Evolutionary conservation across 2,113 vertebrate species (phyloP), one percentile per base, ranked within the genome.

Genomic region (Brienomyrus brachyistius): DNA sequence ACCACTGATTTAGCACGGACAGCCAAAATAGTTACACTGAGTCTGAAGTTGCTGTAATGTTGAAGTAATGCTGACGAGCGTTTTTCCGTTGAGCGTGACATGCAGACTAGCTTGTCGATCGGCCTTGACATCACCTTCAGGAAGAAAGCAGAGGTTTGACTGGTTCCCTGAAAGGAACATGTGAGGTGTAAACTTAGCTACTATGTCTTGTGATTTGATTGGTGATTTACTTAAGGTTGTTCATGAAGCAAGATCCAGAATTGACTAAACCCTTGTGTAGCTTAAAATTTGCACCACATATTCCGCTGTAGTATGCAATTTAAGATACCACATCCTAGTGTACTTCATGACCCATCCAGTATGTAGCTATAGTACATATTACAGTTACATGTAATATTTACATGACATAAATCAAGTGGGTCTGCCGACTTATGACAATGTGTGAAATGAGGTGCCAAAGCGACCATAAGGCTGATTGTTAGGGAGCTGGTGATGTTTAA

Each of bases 401-500:
- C 51, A 87, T 56, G 31, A 43, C 27, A 54, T 52, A 51, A 54
- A 27, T 87, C 51, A 35, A 56, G 51, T 40, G 31, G 48, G 5
- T 43, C 40, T 31, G 27, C 52, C 40, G 54, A 45, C 27, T 31
- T 54, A 21, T 83, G 50, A 51, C 70, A 56, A 54, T 35, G 48
- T 77, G 52, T 83, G 31, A 83, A 82, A 89, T 56, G 31, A 56
- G 88, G 48, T 88, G 88, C 88, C 88, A 56, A 54, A 56, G 85
- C 47, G 21, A 88, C 56, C 56, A 27, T 23, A 31, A 50, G 45
- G 74, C 54, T 80, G 74, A 80, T 80, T 80, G 35, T 80, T 80
- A 80, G 74, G 35, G 7, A 31, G 23, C 27, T 66, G 88, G 86
- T 87, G 74, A 91, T 94, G 92, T 94, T 94, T 94, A 92, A 92